Evolutionary conservation across 2,113 vertebrate genomes (phyloP).

Genomic region (Zosterops pallidus): DNA sequence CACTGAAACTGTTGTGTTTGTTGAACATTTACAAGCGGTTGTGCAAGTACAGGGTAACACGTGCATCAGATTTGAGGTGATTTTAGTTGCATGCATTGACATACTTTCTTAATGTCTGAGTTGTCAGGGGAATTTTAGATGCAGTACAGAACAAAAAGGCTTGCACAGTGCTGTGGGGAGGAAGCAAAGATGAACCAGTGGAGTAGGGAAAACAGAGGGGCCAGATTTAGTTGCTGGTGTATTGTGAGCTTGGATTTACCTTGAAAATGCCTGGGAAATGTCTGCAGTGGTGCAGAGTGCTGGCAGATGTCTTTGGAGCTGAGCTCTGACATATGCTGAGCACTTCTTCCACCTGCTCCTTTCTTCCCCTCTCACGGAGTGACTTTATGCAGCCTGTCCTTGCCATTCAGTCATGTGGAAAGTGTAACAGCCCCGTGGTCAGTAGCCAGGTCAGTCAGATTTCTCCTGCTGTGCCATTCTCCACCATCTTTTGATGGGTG

Average conservation of each 20-base stretch:
- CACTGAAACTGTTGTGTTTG: not conserved
- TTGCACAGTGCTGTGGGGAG: not conserved
- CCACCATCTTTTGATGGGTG: not conserved
- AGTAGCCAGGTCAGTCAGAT: not conserved
- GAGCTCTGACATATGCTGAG: not conserved
- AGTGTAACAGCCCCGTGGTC: accelerated
- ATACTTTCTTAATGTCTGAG: not conserved
- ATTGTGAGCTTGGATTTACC: accelerated
- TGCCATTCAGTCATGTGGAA: not conserved
- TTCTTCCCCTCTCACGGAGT: not conserved
- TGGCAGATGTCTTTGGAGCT: not conserved
- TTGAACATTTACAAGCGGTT: not conserved
- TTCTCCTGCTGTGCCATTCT: not conserved
- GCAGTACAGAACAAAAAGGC: not conserved
- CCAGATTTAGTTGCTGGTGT: not conserved
- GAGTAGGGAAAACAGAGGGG: not conserved
- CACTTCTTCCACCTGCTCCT: not conserved
- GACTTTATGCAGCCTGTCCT: not conserved
- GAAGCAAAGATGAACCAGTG: not conserved
- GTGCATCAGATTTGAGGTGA: not conserved
- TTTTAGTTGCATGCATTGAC: not conserved
- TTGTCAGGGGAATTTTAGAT: not conserved
- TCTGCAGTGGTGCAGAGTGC: not conserved
- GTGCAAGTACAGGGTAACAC: not conserved
- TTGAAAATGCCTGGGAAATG: not conserved